A percentile compares a stretch with the other conserved stretches of the same genome.
Conservation (phyloP, 2,797 vertebrate species). For the Alcedo atthis region DNA sequence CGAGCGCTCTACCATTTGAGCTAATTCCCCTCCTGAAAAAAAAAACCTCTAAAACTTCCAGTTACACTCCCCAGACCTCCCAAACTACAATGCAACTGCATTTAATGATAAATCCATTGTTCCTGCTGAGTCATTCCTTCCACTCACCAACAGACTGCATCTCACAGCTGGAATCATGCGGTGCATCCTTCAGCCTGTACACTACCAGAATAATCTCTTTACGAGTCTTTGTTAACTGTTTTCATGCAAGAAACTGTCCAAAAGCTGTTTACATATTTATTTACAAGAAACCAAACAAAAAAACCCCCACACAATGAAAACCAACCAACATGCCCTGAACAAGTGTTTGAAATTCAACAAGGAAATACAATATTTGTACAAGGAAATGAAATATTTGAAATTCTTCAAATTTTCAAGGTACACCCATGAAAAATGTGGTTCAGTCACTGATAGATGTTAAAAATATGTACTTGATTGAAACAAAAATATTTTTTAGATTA, state of each 20-base stretch:
- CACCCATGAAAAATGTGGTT: background rate
- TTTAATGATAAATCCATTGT: accelerated
- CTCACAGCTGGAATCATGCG: background rate
- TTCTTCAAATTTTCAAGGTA: background rate
- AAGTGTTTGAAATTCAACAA: background rate
- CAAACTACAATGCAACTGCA: accelerated
- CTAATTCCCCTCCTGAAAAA: background rate
- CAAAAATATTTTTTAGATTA: too few relatives aligned
- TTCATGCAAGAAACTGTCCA: background rate
- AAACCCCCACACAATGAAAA: too few relatives aligned
- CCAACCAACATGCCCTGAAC: background rate
- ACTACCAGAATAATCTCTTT: background rate
- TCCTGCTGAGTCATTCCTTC: background rate
- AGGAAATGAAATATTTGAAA: too few relatives aligned
- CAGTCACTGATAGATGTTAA: background rate
- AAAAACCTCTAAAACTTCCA: accelerated
- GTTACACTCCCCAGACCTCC: accelerated
- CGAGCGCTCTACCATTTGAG: slow-evolving; percentile 69
- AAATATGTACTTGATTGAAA: background rate
- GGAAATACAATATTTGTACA: background rate
- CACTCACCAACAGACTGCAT: background rate
- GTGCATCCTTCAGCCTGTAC: background rate
- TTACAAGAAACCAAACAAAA: background rate
- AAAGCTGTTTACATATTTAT: background rate
- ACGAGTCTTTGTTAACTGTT: background rate